Evolutionary conservation across 2,797 vertebrate genomes (phyloP), one percentile per base, ranked within the genome.

Genomic region (Sebastes hopkinsi): DNA sequence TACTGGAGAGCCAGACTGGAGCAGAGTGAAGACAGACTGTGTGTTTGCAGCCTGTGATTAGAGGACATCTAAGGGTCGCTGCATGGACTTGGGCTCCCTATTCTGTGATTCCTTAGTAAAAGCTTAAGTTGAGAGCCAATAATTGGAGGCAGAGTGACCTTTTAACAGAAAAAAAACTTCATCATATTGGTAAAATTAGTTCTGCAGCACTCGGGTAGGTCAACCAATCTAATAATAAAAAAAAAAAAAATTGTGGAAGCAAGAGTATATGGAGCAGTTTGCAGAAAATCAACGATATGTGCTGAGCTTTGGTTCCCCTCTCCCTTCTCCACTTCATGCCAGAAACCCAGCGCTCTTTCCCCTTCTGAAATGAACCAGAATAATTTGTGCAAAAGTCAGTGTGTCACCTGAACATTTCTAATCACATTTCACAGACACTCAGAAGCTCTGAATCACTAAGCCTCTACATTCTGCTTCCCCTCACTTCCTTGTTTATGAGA

Each of bases 401-500:
- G 54, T 87, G 74, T 82, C 83, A 90, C 78, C 80, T 87, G 81
- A 66, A 77, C 42, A 77, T 60, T 55, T 81, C 77, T 82, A 81
- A 90, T 88, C 80, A 84, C 73, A 74, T 83, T 80, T 83, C 76
- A 79, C 77, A 89, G 66, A 79, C 56, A 77, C 62, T 84, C 42
- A 16, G 62, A 67, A 25, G 55, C n/a, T 69, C 22, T 73, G 30
- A 81, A 78, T 60, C 83, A 50, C 52, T 27, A 75, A 75, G 56
- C 36, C 69, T 78, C 54, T 36, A 42, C 25, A 4, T 74, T 81
- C 71, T 70, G 0, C 13, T 60, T 85, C 77, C 72, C 34, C 8
- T 69, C 27, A 36, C 71, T 61, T 85, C 75, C 84, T 82, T 88
- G 81, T 89, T 90, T 86, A 56, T 87, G 72, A 80, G 74, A 82